These are phyloP conservation scores for Nannospalax galili DNA, from an alignment of 2,113 vertebrate species.

Conservation along the genomic window DNA sequence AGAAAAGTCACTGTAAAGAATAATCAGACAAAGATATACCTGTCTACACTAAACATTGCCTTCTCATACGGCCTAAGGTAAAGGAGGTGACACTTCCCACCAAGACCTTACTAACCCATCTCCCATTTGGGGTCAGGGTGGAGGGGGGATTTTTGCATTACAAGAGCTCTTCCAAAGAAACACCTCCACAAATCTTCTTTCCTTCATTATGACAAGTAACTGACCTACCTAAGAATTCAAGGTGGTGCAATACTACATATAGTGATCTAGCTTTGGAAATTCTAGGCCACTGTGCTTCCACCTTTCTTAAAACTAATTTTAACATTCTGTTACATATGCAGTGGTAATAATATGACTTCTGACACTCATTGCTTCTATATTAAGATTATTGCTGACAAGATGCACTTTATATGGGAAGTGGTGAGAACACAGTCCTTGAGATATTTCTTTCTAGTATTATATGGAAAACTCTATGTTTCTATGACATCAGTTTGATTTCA, in stretches of 20 bases:
- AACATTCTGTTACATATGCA: neutral
- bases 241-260: neutral
- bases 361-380: neutral
- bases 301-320: slow-evolving; percentile 29
- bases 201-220: neutral
- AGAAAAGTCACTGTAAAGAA: neutral
- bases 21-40: neutral
- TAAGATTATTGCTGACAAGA: neutral
- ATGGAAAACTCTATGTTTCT: slow-evolving; percentile 3
- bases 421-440: neutral
- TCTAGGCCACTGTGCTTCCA: neutral
- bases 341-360: neutral
- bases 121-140: too few relatives aligned
- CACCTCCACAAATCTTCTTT: neutral
- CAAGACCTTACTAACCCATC: neutral
- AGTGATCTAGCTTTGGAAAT: slow-evolving; percentile 21
- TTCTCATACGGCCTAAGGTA: neutral
- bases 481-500: slow-evolving; percentile 4
- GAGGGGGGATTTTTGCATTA: neutral
- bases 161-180: neutral
- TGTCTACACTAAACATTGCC: neutral
- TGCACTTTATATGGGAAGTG: neutral
- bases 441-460: slow-evolving; percentile 37
- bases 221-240: neutral
- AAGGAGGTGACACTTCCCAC: neutral